These are phyloP conservation scores for Agraylea sexmaculata DNA, from an alignment of 1,140 invertebrate species.

Conservation along the genomic window DNA sequence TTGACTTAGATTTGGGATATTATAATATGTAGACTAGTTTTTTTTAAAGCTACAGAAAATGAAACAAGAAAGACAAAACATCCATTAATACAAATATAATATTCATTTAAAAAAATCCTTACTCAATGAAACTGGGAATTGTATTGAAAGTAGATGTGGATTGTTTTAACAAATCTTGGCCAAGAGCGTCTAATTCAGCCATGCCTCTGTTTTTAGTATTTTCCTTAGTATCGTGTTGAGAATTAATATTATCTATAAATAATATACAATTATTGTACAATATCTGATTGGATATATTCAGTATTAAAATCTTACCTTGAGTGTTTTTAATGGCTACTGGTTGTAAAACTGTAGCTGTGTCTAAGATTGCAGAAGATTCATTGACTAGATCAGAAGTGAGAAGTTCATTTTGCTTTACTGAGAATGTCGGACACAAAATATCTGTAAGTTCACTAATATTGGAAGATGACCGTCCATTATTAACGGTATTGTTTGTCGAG, in stretches of 20 bases:
- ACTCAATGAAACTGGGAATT: conserved; percentile 33
- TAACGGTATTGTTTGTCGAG: conserved; percentile 22
- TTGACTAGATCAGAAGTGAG: too few species aligned
- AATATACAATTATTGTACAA: too few species aligned
- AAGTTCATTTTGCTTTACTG: too few species aligned
- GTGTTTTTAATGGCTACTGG: not conserved
- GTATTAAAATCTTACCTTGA: too few species aligned
- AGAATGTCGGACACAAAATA: too few species aligned
- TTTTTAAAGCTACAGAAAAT: too few species aligned
- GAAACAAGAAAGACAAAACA: not conserved
- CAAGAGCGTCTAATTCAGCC: conserved; percentile 62
- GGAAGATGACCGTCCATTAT: conserved; percentile 18
- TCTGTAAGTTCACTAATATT: conserved; percentile 47
- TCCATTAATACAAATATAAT: conserved; percentile 4
- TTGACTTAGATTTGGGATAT: too few species aligned
- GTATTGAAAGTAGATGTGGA: conserved; percentile 40
- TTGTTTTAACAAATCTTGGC: conserved; percentile 60
- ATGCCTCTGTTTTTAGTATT: conserved; percentile 44
- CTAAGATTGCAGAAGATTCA: too few species aligned
- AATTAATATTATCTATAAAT: too few species aligned
- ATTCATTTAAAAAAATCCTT: conserved; percentile 21
- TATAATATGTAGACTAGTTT: too few species aligned
- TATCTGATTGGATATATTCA: too few species aligned
- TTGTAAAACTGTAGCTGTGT: not conserved
- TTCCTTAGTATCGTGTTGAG: conserved; percentile 26